Percentiles rank a stretch among this genome's conserved stretches.
Conservation (phyloP, 2,113 vertebrate genomes). For the Stegostoma tigrinum region DNA sequence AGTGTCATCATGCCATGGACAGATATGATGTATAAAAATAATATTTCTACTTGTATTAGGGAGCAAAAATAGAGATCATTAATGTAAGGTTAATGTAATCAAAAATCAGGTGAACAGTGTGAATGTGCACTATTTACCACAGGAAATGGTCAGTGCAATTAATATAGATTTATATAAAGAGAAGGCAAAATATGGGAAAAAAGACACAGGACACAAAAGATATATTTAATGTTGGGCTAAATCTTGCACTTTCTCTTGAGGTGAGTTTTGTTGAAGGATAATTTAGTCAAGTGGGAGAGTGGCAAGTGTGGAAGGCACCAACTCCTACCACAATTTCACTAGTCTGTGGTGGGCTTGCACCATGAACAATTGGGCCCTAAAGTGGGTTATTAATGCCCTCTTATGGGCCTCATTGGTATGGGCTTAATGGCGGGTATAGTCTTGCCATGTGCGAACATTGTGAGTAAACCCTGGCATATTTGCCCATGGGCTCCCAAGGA, state of each 20-base stretch:
- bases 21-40: not conserved
- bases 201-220: not conserved
- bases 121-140: not conserved
- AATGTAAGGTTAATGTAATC: not conserved
- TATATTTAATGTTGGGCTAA: not conserved
- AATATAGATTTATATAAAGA: not conserved
- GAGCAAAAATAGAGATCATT: not conserved
- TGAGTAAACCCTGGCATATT: too few species aligned
- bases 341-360: too few species aligned
- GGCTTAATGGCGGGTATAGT: too few species aligned
- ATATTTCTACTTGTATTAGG: not conserved
- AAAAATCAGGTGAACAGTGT: not conserved
- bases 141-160: not conserved
- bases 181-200: not conserved
- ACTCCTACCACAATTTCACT: too few species aligned
- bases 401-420: too few species aligned
- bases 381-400: too few species aligned
- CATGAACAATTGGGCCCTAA: too few species aligned
- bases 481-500: too few species aligned
- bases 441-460: too few species aligned
- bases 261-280: not conserved
- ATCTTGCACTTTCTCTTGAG: not conserved
- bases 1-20: too few species aligned
- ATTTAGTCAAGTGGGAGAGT: not conserved
- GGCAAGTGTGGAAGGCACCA: too few species aligned